Evolutionary conservation across 1,140 invertebrate genomes (phyloP).

Genomic region (Tetramorium simillimum): DNA sequence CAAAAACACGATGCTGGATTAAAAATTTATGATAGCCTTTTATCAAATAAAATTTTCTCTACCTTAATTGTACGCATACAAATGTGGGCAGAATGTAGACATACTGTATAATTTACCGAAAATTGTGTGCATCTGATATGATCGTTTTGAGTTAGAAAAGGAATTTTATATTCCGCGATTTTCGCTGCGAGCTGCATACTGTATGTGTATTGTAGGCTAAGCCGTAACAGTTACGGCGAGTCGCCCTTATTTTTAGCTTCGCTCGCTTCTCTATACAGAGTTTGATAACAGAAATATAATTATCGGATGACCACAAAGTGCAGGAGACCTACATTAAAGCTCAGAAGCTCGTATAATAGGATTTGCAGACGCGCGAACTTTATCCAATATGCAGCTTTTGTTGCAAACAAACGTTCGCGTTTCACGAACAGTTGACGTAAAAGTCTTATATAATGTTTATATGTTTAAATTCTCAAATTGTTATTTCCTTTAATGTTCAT

Average conservation of each 20-base stretch:
- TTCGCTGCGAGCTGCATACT: background rate
- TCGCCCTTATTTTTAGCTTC: conserved; percentile 47
- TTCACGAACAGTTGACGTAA: conserved; percentile 30
- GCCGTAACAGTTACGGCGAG: conserved; percentile 17
- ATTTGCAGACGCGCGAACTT: conserved; percentile 58
- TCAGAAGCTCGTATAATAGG: conserved; percentile 53
- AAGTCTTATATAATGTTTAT: conserved; percentile 13
- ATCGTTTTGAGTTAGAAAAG: background rate
- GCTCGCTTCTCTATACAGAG: background rate
- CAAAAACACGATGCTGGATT: background rate
- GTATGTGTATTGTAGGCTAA: background rate
- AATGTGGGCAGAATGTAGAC: background rate
- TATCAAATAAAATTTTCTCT: background rate
- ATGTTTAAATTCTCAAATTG: background rate
- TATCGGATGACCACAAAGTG: conserved; percentile 54
- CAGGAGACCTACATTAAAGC: conserved; percentile 49
- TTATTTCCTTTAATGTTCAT: background rate
- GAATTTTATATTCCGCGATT: background rate
- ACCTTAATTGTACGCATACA: background rate
- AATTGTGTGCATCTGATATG: background rate
- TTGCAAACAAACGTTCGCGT: conserved; percentile 54
- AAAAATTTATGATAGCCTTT: background rate
- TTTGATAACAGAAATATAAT: conserved; percentile 59
- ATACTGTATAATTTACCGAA: background rate
- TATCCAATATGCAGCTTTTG: conserved; percentile 60